phyloP scores from a whole-genome alignment of 2,797 vertebrate species.

The Falco cherrug region DNA sequence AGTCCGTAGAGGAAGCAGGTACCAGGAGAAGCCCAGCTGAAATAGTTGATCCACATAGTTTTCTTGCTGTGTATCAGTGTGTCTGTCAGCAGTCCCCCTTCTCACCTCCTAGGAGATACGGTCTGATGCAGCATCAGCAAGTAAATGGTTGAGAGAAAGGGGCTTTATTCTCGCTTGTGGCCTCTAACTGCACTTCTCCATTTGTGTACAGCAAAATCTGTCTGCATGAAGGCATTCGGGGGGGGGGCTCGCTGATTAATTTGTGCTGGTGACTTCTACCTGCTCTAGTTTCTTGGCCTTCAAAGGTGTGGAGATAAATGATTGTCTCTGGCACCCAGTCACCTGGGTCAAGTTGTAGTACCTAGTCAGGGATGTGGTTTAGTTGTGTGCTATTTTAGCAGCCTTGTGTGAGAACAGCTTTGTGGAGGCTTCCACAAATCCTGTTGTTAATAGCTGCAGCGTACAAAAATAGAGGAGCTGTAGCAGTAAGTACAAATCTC shows the following conservation, averaged over 20 bases:
- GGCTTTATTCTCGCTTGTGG: neutral
- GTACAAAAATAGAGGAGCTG: neutral
- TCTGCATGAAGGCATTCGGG: neutral
- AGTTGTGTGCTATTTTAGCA: neutral
- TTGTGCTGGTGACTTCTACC: neutral
- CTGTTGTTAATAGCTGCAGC: neutral
- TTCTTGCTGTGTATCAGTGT: neutral
- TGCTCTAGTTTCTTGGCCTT: neutral
- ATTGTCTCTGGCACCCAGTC: neutral
- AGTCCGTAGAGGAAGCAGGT: conserved; percentile 97
- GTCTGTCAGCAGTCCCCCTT: neutral
- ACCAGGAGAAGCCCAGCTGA: neutral
- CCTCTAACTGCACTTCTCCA: neutral
- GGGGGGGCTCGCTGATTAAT: neutral
- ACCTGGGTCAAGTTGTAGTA: neutral
- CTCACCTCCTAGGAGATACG: neutral
- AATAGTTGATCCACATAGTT: neutral
- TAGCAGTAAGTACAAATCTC: neutral
- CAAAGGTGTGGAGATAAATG: neutral
- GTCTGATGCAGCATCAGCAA: neutral
- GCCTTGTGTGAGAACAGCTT: neutral
- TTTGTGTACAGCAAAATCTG: neutral
- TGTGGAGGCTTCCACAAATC: neutral
- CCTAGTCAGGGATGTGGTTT: accelerated
- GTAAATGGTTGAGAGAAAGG: neutral